A percentile compares a stretch with the other conserved stretches of the same genome.
phyloP scores from a whole-genome alignment of 1,140 invertebrate genomes.

The Lepidurus apus region DNA sequence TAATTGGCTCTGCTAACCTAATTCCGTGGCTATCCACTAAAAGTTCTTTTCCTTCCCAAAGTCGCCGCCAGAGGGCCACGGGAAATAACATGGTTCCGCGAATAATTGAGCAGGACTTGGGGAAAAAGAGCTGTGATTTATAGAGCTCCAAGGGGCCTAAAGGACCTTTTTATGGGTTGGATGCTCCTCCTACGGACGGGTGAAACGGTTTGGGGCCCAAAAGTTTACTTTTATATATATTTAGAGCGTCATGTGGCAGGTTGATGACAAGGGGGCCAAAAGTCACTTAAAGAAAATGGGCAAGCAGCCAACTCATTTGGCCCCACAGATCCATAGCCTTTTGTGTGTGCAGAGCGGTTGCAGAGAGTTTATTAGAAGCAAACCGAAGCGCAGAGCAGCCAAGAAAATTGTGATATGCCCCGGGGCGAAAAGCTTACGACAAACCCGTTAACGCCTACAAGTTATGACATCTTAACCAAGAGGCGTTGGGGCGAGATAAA shows the following conservation, averaged over 20 bases:
- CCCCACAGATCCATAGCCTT: not conserved
- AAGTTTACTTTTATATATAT: no score
- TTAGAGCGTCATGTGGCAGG: not conserved
- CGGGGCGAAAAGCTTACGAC: no score
- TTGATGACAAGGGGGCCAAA: slow-evolving; percentile 5
- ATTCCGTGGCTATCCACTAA: no score
- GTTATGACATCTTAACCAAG: no score
- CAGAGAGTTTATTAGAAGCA: not conserved
- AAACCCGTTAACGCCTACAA: no score
- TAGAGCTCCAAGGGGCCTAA: not conserved
- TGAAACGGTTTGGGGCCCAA: not conserved
- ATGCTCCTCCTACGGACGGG: not conserved
- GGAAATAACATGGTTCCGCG: no score
- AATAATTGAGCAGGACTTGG: not conserved
- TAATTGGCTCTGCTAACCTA: not conserved
- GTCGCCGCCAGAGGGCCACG: no score
- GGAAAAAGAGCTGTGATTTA: not conserved
- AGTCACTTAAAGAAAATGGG: slow-evolving; percentile 4
- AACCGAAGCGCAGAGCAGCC: not conserved
- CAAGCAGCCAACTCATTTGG: not conserved
- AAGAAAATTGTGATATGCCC: no score
- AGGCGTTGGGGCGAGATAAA: no score
- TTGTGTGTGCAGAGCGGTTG: not conserved
- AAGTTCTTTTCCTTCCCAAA: no score
- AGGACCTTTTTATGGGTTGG: not conserved